Conservation (phyloP, 1,140 invertebrate species). For the Medauroidea extradentata region DNA sequence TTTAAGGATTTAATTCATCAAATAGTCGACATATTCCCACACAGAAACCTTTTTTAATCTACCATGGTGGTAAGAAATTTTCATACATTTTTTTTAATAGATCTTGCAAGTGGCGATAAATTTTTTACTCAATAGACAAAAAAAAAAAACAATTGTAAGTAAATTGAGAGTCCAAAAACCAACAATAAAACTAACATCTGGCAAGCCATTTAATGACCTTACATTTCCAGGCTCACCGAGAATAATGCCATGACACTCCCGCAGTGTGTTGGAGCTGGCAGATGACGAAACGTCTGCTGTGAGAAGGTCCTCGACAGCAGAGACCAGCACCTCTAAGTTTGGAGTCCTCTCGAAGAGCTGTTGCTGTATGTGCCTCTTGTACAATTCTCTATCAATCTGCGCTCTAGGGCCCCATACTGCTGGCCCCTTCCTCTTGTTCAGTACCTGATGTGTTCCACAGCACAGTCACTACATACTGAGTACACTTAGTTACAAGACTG, state of each 20-base stretch:
- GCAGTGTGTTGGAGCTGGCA: slow-evolving; percentile 11
- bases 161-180: background rate
- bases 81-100: too few relatives aligned
- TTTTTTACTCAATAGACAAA: background rate
- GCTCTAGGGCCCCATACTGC: slow-evolving; percentile 89
- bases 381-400: slow-evolving; percentile 84
- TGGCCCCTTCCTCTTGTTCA: slow-evolving; percentile 76
- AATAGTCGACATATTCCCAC: too few relatives aligned
- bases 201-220: background rate
- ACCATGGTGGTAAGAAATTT: too few relatives aligned
- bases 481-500: too few relatives aligned
- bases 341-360: slow-evolving; percentile 60
- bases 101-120: background rate
- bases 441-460: slow-evolving; percentile 45
- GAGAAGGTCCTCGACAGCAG: slow-evolving; percentile 80
- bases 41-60: too few relatives aligned
- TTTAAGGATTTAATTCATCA: too few relatives aligned
- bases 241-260: slow-evolving; percentile 55
- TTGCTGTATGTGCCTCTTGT: slow-evolving; percentile 77
- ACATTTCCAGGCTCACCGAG: slow-evolving; percentile 48
- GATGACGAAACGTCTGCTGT: slow-evolving; percentile 44
- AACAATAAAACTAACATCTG: background rate
- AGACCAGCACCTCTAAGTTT: slow-evolving; percentile 68
- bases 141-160: background rate
- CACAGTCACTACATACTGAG: too few relatives aligned